A percentile compares a stretch with the other conserved stretches of the same genome.
phyloP scores from a whole-genome alignment of 2,888 invertebrate species.

The Yponomeuta evonymella region DNA sequence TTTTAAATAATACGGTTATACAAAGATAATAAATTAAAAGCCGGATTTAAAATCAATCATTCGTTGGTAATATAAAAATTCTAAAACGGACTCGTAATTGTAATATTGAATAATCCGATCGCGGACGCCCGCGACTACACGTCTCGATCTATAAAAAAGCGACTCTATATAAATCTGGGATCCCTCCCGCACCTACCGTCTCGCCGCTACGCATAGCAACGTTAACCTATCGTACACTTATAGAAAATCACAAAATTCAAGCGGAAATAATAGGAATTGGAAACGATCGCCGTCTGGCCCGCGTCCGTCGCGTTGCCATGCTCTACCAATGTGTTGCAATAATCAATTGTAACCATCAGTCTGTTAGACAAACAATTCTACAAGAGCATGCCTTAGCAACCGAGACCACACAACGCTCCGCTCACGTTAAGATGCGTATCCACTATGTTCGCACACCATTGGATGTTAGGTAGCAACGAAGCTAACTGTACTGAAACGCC shows the following conservation, averaged over 20 bases:
- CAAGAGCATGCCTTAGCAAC: too few relatives aligned
- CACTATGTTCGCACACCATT: background rate
- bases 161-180: constrained; percentile 69
- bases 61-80: constrained; percentile 76
- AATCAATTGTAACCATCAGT: too few relatives aligned
- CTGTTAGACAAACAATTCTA: too few relatives aligned
- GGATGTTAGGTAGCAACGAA: background rate
- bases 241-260: constrained; percentile 75
- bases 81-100: constrained; percentile 70
- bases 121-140: constrained; percentile 26
- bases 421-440: background rate
- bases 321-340: background rate
- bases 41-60: constrained; percentile 70
- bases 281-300: constrained; percentile 24
- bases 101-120: constrained; percentile 56
- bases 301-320: background rate
- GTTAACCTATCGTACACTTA: constrained; percentile 61
- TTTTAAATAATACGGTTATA: constrained; percentile 74
- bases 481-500: background rate
- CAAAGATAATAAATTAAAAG: constrained; percentile 75
- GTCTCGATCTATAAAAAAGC: constrained; percentile 60
- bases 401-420: background rate
- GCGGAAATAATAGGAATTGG: constrained; percentile 72
- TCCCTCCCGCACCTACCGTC: constrained; percentile 68
- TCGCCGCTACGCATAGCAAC: constrained; percentile 40